Percentiles rank a stretch among this genome's conserved stretches.
Evolutionary conservation across 2,888 invertebrate genomes (phyloP).

Genomic region (Operophtera brumata): DNA sequence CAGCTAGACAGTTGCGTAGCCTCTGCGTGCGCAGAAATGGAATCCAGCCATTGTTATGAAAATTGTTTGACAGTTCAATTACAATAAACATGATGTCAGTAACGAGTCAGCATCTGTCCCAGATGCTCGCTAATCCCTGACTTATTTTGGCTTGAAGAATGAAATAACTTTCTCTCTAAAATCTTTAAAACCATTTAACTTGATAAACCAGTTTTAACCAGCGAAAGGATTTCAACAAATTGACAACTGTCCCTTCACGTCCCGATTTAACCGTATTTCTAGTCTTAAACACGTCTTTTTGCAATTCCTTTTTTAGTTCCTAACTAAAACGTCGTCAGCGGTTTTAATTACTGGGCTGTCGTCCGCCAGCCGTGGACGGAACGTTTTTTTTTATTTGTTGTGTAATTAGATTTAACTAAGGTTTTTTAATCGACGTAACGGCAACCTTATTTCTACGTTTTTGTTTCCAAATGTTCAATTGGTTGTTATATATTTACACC

Average conservation of each 20-base stretch:
- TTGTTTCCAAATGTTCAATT: neutral
- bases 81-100: too few species aligned
- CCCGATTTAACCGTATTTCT: slow-evolving; percentile 2
- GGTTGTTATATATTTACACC: neutral
- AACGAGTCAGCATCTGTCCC: too few species aligned
- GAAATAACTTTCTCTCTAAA: too few species aligned
- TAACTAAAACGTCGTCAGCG: slow-evolving; percentile 39
- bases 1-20: too few species aligned
- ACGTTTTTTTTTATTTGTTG: slow-evolving; percentile 61
- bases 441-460: neutral
- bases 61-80: too few species aligned
- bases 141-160: too few species aligned
- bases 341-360: slow-evolving; percentile 61
- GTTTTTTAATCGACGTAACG: neutral
- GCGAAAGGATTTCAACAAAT: neutral
- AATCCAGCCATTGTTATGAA: too few species aligned
- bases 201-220: too few species aligned
- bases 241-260: neutral
- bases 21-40: too few species aligned
- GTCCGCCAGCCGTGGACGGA: slow-evolving; percentile 44
- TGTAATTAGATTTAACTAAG: slow-evolving; percentile 64
- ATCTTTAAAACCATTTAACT: too few species aligned
- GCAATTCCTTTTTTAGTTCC: neutral
- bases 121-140: too few species aligned
- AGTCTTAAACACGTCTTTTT: slow-evolving; percentile 1